These are phyloP conservation scores for Acrobasis suavella DNA, from an alignment of 2,888 invertebrate species.

Conservation along the genomic window DNA sequence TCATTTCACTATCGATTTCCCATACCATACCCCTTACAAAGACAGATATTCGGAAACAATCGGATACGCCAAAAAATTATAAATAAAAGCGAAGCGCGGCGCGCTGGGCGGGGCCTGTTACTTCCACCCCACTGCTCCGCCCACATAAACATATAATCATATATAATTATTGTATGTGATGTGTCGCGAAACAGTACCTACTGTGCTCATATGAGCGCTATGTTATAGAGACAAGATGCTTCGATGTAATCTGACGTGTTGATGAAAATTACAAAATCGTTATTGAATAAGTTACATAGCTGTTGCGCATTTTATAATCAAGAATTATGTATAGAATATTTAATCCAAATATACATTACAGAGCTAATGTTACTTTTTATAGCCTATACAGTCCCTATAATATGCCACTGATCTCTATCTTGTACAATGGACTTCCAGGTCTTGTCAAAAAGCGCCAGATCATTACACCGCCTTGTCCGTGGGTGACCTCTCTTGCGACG, in stretches of 20 bases:
- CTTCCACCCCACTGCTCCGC: constrained; percentile 67
- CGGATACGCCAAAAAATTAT: constrained; percentile 36
- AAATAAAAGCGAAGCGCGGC: constrained; percentile 38
- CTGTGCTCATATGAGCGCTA: constrained; percentile 1
- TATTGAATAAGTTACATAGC: background rate
- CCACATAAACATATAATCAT: constrained; percentile 60
- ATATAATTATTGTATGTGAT: constrained; percentile 36
- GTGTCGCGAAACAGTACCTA: constrained; percentile 25
- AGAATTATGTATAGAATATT: too few relatives aligned
- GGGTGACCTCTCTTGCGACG: too few relatives aligned
- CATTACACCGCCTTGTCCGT: too few relatives aligned
- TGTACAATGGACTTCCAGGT: too few relatives aligned
- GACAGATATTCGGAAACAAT: constrained; percentile 35
- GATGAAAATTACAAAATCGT: background rate
- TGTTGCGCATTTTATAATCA: too few relatives aligned
- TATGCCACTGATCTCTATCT: too few relatives aligned
- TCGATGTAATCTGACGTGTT: too few relatives aligned
- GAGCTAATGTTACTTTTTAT: too few relatives aligned
- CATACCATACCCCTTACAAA: constrained; percentile 31
- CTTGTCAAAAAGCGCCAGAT: too few relatives aligned
- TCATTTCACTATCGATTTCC: background rate
- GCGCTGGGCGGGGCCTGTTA: constrained; percentile 58
- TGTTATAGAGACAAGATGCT: background rate
- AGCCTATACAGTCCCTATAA: too few relatives aligned
- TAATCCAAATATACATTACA: too few relatives aligned